Base-by-base conservation (phyloP, 2,888 invertebrate genomes). In the Geophilus truncorum region DNA sequence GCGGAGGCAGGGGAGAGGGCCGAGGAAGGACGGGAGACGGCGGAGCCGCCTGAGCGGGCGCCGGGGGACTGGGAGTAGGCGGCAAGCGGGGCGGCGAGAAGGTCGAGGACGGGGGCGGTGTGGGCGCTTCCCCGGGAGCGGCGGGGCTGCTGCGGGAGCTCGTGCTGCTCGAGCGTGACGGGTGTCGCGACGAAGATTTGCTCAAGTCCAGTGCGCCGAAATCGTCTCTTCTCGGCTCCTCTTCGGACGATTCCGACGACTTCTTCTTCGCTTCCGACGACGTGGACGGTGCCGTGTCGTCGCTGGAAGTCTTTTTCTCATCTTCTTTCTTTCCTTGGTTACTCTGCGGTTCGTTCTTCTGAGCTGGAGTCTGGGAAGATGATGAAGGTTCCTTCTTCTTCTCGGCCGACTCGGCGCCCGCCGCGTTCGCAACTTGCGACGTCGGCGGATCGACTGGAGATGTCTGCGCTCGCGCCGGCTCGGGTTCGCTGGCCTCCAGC, bases 131-230 rank as follows among this genome's bases (percentile, higher is more conserved):
- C n/a, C 18, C 32, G 12, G 51, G 30, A 7, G 21, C 40, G n/a
- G 75, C 75, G 7, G 80, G 80, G 36, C 80, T 80, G 76, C 75
- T 75, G 23, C 80, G 75, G 28, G 79, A 79, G 75, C 80, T 80
- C 36, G 80, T 80, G 28, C 80, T 80, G 36, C 75, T 80, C 40
- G 75, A 23, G 23, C 80, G 45, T 21, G 80, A 80, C 28, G 78
- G 36, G 15, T 30, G 21, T n/a, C 75, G 15, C 18, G 36, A 28
- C 18, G 80, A 80, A 6, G 80, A 76, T 28, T 70, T 80, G 36
- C 75, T 75, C 23, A 80, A 21, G 21, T 80, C 80, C 23, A 80
- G 23, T 6, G 80, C 80, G 32, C 80, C 80, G 51, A 80, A 75
- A 51, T 80, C 80, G 25, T 80, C 80, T 25, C 80, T 28, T 36